phyloP scores from a whole-genome alignment of 2,797 vertebrate species.

The Nyctibius grandis region DNA sequence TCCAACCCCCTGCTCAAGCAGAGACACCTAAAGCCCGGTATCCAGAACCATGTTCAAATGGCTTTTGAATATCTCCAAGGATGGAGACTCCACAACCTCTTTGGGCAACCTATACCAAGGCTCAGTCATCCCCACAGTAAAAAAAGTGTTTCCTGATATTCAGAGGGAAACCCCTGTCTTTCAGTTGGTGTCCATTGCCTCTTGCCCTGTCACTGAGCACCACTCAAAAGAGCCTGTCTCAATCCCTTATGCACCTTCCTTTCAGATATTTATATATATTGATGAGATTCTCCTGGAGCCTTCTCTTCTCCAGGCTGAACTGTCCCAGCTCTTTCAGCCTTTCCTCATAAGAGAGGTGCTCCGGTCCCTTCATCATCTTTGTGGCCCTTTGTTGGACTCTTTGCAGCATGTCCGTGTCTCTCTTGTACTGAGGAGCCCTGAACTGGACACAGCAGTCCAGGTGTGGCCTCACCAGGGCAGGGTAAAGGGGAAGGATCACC shows the following conservation, averaged over 20 bases:
- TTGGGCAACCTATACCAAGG: neutral
- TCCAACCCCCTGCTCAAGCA: neutral
- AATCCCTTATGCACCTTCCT: neutral
- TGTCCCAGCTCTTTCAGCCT: neutral
- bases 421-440: neutral
- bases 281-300: neutral
- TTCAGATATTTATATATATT: neutral
- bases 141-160: neutral
- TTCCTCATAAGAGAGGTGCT: neutral
- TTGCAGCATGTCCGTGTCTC: neutral
- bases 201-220: neutral
- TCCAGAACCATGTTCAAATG: too few species aligned
- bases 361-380: neutral
- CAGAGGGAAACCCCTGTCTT: neutral
- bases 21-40: too few species aligned
- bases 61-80: too few species aligned
- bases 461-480: neutral
- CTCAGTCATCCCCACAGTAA: neutral
- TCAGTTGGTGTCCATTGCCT: neutral
- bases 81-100: too few species aligned
- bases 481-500: neutral
- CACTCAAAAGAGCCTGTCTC: neutral
- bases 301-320: neutral
- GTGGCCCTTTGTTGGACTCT: neutral
- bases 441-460: neutral